Base-by-base conservation (phyloP, 2,113 vertebrate genomes). In the Zapornia atra region DNA sequence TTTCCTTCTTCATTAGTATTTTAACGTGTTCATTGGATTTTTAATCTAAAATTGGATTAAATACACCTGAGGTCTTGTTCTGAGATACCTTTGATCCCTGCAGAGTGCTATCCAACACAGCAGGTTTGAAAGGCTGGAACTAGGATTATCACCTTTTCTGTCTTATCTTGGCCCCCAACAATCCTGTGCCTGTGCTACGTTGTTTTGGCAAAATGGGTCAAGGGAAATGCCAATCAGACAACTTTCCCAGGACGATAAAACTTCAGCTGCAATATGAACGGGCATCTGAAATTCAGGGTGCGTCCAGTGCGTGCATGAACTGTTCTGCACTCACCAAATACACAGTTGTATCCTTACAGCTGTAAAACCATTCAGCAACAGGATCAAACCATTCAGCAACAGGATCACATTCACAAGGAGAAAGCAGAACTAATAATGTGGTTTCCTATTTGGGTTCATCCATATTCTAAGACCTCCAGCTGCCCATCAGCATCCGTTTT, bases 191-290 rank as follows among this genome's bases (percentile, higher is more conserved):
- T 71, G 51, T 53, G 63, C 53, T 88, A 48, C 22, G 75, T 40
- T 80, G 71, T 89, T 82, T 86, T 44, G 76, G 61, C 42, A 93
- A 95, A 95, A 75, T 42, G n/a, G 61, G 82, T 88, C 95, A 86
- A 89, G 4, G 6, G 51, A 71, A 71, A 84, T 40, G 59, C 54
- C 73, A 72, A 54, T 44, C 15, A 1, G 63, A 86, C 14, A 19
- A 71, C 53, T 77, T 86, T 80, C 88, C 68, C 57, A 92, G 77
- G 81, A 91, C 36, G 89, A 51, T 21, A 57, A 75, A 70, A 70
- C 66, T 79, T 51, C 25, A 85, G 54, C 31, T 48, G 61, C 54
- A 83, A 59, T 50, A 64, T 12, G 72, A 92, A 64, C 42, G 54
- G 73, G 77, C 92, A 86, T 56, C 18, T 82, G 70, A 73, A 82